A percentile compares a stretch with the other conserved stretches of the same genome.
phyloP scores from a whole-genome alignment of 2,797 vertebrate species.

The Enteromius unitaeniatus region DNA sequence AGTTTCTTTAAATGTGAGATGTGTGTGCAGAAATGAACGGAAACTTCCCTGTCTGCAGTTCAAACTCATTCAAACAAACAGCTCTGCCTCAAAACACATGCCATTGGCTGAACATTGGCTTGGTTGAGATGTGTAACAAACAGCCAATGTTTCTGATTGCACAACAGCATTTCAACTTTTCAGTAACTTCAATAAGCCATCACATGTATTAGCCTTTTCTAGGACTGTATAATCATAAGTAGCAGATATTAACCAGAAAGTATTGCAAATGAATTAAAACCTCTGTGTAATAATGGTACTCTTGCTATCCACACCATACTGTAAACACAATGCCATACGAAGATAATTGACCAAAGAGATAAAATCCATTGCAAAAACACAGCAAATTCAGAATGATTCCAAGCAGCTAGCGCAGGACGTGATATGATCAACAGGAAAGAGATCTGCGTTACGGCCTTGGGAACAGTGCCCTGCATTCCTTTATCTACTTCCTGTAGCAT shows the following conservation, averaged over 20 bases:
- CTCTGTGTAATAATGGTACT: background rate
- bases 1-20: background rate
- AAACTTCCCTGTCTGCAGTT: background rate
- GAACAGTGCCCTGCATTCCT: constrained; percentile 49
- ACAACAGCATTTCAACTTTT: background rate
- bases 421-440: constrained; percentile 55
- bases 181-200: background rate
- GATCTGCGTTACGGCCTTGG: constrained; percentile 43
- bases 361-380: constrained; percentile 17
- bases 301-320: constrained; percentile 5
- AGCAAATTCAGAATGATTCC: constrained; percentile 15
- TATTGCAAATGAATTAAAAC: background rate
- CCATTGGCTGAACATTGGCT: background rate
- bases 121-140: constrained; percentile 1
- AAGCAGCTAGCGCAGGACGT: constrained; percentile 15
- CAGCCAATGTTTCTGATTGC: background rate
- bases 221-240: background rate
- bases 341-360: constrained; percentile 47
- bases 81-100: background rate
- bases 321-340: constrained; percentile 18
- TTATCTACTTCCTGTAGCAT: constrained; percentile 48
- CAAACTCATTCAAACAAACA: background rate
- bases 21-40: background rate
- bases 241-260: background rate
- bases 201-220: background rate